phyloP scores from a whole-genome alignment of 2,888 invertebrate species.

The Druceiella hillmani region DNA sequence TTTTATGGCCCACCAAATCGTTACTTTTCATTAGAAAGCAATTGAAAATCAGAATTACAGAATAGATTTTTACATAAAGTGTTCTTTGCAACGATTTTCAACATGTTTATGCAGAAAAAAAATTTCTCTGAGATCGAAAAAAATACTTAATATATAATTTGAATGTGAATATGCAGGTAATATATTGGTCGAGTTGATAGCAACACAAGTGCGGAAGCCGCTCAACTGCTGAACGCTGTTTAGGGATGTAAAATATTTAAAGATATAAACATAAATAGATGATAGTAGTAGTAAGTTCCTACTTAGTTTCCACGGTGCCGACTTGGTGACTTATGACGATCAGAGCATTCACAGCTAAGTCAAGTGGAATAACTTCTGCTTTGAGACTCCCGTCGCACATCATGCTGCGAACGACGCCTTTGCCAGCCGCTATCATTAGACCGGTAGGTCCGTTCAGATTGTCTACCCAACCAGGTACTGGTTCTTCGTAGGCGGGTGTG shows the following conservation, averaged over 20 bases:
- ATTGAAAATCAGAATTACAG: no score
- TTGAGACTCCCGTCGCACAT: slow-evolving; percentile 61
- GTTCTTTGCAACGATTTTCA: no score
- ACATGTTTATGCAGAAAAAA: no score
- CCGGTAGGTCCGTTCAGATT: slow-evolving; percentile 87
- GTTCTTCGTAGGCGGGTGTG: slow-evolving; percentile 54
- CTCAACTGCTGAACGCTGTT: not conserved
- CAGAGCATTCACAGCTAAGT: slow-evolving; percentile 72
- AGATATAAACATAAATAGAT: not conserved
- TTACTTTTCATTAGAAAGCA: no score
- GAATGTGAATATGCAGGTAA: no score
- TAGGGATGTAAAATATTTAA: not conserved
- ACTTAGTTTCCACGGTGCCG: slow-evolving; percentile 46
- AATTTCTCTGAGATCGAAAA: no score
- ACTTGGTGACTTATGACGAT: slow-evolving; percentile 67
- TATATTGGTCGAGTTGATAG: no score
- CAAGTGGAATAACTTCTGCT: slow-evolving; percentile 74
- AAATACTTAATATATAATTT: no score
- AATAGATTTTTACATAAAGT: no score
- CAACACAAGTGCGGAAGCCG: no score
- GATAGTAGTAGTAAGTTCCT: no score
- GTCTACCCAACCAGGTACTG: slow-evolving; percentile 85
- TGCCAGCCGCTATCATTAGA: slow-evolving; percentile 72
- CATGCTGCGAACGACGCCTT: slow-evolving; percentile 83
- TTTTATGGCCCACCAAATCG: no score